Evolutionary conservation across 2,797 vertebrate genomes (phyloP).

Genomic region (Myripristis murdjan): DNA sequence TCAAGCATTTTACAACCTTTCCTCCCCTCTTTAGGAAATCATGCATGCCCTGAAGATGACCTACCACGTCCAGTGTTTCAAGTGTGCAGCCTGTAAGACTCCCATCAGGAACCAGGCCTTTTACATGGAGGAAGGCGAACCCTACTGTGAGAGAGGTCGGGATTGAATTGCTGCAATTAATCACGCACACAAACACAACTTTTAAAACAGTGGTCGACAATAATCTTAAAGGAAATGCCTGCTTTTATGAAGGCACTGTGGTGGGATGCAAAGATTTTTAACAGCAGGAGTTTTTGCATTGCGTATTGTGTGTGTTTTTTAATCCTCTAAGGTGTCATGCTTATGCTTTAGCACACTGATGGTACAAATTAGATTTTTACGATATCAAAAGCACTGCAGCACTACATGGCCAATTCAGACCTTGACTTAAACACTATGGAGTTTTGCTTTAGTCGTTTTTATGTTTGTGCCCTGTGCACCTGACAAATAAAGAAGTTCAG

Average conservation of each 20-base stretch:
- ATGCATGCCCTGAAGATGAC: slow-evolving; percentile 99
- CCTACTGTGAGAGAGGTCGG: slow-evolving; percentile 97
- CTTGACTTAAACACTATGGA: too few relatives aligned
- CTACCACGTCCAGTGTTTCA: slow-evolving; percentile 97
- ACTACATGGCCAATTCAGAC: neutral
- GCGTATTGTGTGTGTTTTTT: too few relatives aligned
- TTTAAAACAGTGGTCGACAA: too few relatives aligned
- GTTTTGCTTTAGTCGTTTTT: too few relatives aligned
- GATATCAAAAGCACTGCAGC: neutral
- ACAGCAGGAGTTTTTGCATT: too few relatives aligned
- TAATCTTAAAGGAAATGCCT: too few relatives aligned
- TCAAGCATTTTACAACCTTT: slow-evolving; percentile 11
- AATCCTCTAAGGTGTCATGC: too few relatives aligned
- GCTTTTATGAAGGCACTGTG: too few relatives aligned
- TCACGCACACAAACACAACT: neutral
- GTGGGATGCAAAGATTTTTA: too few relatives aligned
- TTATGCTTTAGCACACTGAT: neutral
- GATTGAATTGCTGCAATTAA: neutral
- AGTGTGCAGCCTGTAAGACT: slow-evolving; percentile 94
- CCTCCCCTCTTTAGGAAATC: slow-evolving; percentile 89
- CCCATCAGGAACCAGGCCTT: slow-evolving; percentile 97
- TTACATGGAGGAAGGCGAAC: slow-evolving; percentile 98
- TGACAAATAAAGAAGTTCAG: too few relatives aligned
- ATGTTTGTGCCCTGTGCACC: too few relatives aligned
- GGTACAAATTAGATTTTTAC: neutral